Conservation (phyloP, 2,113 vertebrate species). For the Eublepharis macularius region DNA sequence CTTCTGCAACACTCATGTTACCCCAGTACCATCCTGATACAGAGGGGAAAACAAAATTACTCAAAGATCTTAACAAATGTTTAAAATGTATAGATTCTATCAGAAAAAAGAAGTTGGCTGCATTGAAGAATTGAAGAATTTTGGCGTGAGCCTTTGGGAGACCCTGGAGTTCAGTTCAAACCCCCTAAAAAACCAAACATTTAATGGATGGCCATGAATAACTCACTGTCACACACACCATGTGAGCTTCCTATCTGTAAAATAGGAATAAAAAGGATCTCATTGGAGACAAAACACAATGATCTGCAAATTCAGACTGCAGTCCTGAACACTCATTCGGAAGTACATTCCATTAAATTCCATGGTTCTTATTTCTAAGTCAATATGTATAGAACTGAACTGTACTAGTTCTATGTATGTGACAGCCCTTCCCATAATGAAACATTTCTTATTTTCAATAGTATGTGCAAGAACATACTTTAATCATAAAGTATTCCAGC, state of each 20-base stretch:
- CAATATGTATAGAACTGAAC: neutral
- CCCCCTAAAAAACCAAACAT: neutral
- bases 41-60: conserved; percentile 37
- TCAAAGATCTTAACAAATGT: neutral
- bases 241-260: neutral
- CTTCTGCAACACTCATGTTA: conserved; percentile 90
- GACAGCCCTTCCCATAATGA: neutral
- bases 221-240: neutral
- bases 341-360: neutral
- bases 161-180: neutral
- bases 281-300: neutral
- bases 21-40: conserved; percentile 97
- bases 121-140: neutral
- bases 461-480: neutral
- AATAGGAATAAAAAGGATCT: neutral
- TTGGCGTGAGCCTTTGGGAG: neutral
- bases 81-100: neutral
- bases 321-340: neutral
- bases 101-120: neutral
- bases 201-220: neutral
- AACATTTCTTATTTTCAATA: neutral
- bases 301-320: neutral
- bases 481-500: neutral
- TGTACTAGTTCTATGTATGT: neutral
- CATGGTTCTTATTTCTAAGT: neutral